Conservation (phyloP, 2,797 vertebrate genomes). For the Benthosema pterotum region DNA sequence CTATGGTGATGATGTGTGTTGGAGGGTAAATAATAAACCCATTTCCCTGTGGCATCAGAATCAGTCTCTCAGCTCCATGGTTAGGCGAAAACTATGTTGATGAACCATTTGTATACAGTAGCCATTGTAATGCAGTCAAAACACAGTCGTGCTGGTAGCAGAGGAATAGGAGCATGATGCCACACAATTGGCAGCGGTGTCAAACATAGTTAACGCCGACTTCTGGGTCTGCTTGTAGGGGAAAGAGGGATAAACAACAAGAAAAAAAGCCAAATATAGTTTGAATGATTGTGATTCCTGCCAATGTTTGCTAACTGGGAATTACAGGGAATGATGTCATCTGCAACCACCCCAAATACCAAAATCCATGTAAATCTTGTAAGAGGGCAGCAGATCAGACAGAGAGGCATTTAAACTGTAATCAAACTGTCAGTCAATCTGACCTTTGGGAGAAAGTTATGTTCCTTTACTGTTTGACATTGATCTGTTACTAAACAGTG, state of each 20-base stretch:
- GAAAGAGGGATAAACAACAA: not conserved
- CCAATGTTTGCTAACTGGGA: conserved; percentile 10
- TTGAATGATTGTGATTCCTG: not conserved
- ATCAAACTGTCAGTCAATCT: conserved; percentile 22
- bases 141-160: conserved; percentile 4
- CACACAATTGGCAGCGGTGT: not conserved
- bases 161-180: not conserved
- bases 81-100: conserved; percentile 14
- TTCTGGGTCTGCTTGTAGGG: conserved; percentile 17
- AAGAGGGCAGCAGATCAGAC: no score
- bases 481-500: conserved; percentile 19
- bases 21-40: conserved; percentile 52
- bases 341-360: not conserved
- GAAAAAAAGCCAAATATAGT: not conserved
- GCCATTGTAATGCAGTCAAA: not conserved
- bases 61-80: conserved; percentile 41
- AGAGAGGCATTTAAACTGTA: conserved; percentile 1
- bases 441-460: conserved; percentile 45
- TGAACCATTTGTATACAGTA: conserved; percentile 4
- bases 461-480: no score
- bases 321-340: not conserved
- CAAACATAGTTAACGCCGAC: not conserved
- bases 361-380: not conserved
- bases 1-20: conserved; percentile 36
- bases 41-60: conserved; percentile 32